A percentile compares a stretch with the other conserved stretches of the same genome.
These are phyloP conservation scores for Heliconius charithonia DNA, from an alignment of 2,888 invertebrate species.

Conservation along the genomic window DNA sequence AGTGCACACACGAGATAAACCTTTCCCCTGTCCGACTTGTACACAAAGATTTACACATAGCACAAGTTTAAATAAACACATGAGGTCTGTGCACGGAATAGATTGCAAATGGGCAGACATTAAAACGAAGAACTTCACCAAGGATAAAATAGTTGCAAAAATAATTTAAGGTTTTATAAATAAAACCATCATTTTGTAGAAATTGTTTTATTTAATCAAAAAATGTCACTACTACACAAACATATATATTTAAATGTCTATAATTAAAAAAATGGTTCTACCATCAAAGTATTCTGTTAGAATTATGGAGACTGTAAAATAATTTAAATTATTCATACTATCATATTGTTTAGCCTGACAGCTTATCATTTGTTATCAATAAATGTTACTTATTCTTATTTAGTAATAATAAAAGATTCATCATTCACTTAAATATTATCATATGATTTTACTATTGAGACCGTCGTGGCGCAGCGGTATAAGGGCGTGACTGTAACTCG, in stretches of 20 bases:
- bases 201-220: constrained; percentile 42
- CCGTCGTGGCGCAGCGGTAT: no score
- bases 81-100: constrained; percentile 71
- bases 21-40: constrained; percentile 72
- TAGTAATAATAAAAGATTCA: constrained; percentile 33
- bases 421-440: constrained; percentile 50
- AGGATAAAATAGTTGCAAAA: constrained; percentile 11
- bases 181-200: constrained; percentile 29
- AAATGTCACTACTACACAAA: constrained; percentile 39
- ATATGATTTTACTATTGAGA: not conserved
- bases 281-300: constrained; percentile 32
- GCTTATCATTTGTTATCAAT: constrained; percentile 18
- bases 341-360: constrained; percentile 17
- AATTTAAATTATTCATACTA: constrained; percentile 21
- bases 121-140: constrained; percentile 48
- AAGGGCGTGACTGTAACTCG: no score
- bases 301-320: constrained; percentile 21
- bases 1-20: constrained; percentile 75
- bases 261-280: constrained; percentile 39
- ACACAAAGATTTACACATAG: constrained; percentile 72
- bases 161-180: not conserved
- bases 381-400: constrained; percentile 22
- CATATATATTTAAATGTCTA: constrained; percentile 37
- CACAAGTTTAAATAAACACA: constrained; percentile 77
- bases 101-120: constrained; percentile 71